Evolutionary conservation across 2,888 invertebrate genomes (phyloP).

Genomic region (Phortica okadai): DNA sequence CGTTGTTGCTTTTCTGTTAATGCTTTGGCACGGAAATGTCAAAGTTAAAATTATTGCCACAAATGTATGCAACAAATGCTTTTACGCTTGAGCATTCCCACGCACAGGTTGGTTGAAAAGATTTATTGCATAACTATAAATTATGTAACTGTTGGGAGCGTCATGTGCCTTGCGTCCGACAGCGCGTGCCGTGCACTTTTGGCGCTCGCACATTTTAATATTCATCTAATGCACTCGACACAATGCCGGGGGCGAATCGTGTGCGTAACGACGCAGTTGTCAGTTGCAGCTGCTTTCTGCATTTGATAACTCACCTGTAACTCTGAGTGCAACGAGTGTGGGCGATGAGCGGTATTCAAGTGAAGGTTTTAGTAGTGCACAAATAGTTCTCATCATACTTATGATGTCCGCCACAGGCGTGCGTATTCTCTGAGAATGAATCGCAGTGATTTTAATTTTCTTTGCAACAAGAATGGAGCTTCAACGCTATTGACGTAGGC

Average conservation of each 20-base stretch:
- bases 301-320: constrained; percentile 24
- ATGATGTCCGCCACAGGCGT: not conserved
- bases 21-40: not conserved
- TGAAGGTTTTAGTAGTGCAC: not conserved
- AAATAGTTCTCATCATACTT: too few relatives aligned
- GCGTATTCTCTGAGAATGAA: not conserved
- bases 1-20: not conserved
- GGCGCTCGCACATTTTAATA: constrained; percentile 58
- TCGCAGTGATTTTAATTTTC: too few relatives aligned
- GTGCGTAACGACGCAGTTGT: constrained; percentile 12
- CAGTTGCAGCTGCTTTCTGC: constrained; percentile 31
- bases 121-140: constrained; percentile 52
- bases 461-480: too few relatives aligned
- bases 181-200: constrained; percentile 39
- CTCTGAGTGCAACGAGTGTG: not conserved
- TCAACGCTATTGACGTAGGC: too few relatives aligned
- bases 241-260: not conserved
- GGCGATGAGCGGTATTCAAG: not conserved
- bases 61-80: constrained; percentile 10
- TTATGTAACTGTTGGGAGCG: constrained; percentile 51
- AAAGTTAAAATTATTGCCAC: not conserved
- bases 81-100: not conserved
- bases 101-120: constrained; percentile 3
- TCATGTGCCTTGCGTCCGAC: not conserved
- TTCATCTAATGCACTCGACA: constrained; percentile 62